These are phyloP conservation scores for Pyralis farinalis DNA, from an alignment of 2,888 invertebrate species.

Conservation along the genomic window DNA sequence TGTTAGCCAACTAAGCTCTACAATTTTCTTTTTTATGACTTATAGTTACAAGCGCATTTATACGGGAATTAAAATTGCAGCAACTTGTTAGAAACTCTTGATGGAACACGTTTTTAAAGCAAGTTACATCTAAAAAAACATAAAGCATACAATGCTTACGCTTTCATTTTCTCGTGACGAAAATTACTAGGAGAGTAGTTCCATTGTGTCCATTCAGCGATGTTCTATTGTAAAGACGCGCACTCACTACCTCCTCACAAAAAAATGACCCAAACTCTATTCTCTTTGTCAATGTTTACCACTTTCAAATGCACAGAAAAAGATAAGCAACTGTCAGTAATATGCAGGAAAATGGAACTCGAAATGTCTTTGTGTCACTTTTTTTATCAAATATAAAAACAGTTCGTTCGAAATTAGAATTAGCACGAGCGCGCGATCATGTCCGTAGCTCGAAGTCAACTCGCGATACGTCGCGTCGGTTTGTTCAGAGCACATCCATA, in stretches of 20 bases:
- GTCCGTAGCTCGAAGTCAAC: slow-evolving; percentile 69
- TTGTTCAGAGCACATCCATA: slow-evolving; percentile 48
- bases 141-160: slow-evolving; percentile 63
- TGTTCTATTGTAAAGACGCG: slow-evolving; percentile 37
- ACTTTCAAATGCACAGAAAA: slow-evolving; percentile 18
- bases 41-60: slow-evolving; percentile 4
- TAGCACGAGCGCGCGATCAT: slow-evolving; percentile 68
- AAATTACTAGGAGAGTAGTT: slow-evolving; percentile 59
- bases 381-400: slow-evolving; percentile 23
- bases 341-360: neutral
- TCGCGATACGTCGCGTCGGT: slow-evolving; percentile 49
- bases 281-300: slow-evolving; percentile 23
- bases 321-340: neutral
- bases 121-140: slow-evolving; percentile 27
- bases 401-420: slow-evolving; percentile 46
- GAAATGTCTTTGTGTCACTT: slow-evolving; percentile 9
- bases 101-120: neutral
- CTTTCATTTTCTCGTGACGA: slow-evolving; percentile 70
- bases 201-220: slow-evolving; percentile 60
- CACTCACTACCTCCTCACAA: slow-evolving; percentile 43
- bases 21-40: slow-evolving; percentile 15
- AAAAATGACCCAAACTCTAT: slow-evolving; percentile 30
- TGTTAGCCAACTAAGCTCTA: slow-evolving; percentile 7
- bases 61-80: slow-evolving; percentile 2
- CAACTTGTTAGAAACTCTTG: slow-evolving; percentile 7